Percentiles rank a stretch among this genome's conserved stretches.
These are phyloP conservation scores for Chrysocyon brachyurus DNA, from an alignment of 2,797 vertebrate species.

Conservation along the genomic window DNA sequence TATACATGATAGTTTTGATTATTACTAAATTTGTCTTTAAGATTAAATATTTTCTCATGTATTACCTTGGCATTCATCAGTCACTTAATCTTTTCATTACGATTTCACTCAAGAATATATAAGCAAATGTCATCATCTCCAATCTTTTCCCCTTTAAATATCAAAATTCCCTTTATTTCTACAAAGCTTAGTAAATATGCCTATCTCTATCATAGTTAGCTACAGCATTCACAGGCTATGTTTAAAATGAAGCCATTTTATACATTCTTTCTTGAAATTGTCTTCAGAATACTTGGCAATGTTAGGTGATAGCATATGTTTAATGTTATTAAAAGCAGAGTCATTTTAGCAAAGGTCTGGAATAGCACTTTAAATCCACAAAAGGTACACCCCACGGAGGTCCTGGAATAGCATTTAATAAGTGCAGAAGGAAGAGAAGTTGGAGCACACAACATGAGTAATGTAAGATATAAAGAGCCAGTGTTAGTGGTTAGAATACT, in stretches of 20 bases:
- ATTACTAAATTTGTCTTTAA: neutral
- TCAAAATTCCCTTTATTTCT: conserved; percentile 28
- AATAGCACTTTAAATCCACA: conserved; percentile 53
- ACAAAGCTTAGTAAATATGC: neutral
- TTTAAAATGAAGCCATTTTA: conserved; percentile 62
- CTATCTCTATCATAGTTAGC: conserved; percentile 35
- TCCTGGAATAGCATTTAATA: conserved; percentile 52
- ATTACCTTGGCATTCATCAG: conserved; percentile 27
- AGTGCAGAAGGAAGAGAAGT: neutral
- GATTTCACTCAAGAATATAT: neutral
- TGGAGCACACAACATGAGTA: neutral
- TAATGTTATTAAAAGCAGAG: conserved; percentile 54
- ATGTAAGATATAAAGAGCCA: neutral
- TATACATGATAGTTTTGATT: neutral
- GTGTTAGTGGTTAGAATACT: neutral
- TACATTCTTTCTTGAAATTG: conserved; percentile 60
- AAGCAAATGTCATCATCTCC: neutral
- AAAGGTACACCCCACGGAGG: neutral
- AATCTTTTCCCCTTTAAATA: conserved; percentile 33
- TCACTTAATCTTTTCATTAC: neutral
- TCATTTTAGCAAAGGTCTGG: conserved; percentile 65
- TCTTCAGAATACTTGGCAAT: conserved; percentile 71
- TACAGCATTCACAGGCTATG: neutral
- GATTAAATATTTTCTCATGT: conserved; percentile 15
- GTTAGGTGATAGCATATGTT: conserved; percentile 64